These are phyloP conservation scores for Plectrocnemia conspersa DNA, from an alignment of 1,140 invertebrate genomes.

Conservation along the genomic window DNA sequence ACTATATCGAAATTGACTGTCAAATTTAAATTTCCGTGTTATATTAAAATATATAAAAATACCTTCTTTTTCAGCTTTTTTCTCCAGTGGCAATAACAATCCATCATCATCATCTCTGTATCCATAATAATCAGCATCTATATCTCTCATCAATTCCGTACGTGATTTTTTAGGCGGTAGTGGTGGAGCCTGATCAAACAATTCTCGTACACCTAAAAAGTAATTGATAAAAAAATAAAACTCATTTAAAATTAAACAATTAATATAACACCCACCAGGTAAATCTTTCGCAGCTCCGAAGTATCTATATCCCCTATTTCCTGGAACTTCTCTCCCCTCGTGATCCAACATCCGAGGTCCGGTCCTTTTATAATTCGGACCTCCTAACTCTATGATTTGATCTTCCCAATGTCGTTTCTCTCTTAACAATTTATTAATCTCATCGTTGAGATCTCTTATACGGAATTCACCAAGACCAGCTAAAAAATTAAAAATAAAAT, in stretches of 20 bases:
- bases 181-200: slow-evolving; percentile 95
- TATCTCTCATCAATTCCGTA: slow-evolving; percentile 95
- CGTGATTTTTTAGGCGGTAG: slow-evolving; percentile 84
- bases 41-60: not conserved
- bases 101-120: slow-evolving; percentile 98
- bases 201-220: slow-evolving; percentile 78
- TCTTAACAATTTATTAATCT: slow-evolving; percentile 96
- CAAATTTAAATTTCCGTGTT: too few relatives aligned
- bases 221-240: too few relatives aligned
- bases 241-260: too few relatives aligned
- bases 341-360: slow-evolving; percentile 94
- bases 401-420: slow-evolving; percentile 97
- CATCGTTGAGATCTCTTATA: slow-evolving; percentile 97
- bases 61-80: slow-evolving; percentile 69
- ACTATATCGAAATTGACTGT: too few relatives aligned
- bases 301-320: slow-evolving; percentile 98
- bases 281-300: slow-evolving; percentile 99
- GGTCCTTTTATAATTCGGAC: slow-evolving; percentile 88
- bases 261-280: slow-evolving; percentile 59
- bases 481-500: slow-evolving; percentile 41
- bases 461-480: slow-evolving; percentile 97
- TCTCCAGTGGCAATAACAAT: slow-evolving; percentile 83
- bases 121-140: slow-evolving; percentile 98
- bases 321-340: slow-evolving; percentile 94
- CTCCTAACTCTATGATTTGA: slow-evolving; percentile 91